Conservation (phyloP, 2,113 vertebrate genomes). For the Aptenodytes forsteri region DNA sequence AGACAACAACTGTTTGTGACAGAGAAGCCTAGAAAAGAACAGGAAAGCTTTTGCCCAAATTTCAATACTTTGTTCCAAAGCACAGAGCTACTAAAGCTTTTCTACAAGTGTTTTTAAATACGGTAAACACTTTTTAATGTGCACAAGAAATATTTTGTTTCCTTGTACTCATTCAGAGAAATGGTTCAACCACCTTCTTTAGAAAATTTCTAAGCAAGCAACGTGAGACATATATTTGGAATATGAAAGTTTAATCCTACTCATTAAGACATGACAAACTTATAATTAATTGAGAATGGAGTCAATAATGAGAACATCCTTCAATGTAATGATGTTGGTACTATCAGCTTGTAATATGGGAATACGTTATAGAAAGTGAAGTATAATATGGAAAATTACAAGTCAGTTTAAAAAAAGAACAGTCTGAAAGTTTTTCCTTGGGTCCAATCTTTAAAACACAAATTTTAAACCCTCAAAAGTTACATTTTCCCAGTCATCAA, state of each 20-base stretch:
- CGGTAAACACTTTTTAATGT: background rate
- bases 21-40: background rate
- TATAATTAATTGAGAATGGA: constrained; percentile 55
- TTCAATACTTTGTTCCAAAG: background rate
- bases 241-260: constrained; percentile 53
- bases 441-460: background rate
- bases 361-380: background rate
- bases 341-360: constrained; percentile 15
- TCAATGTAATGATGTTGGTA: constrained; percentile 46
- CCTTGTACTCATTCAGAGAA: background rate
- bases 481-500: background rate
- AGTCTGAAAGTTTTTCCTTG: background rate
- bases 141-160: background rate
- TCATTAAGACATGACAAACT: constrained; percentile 51
- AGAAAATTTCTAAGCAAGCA: constrained; percentile 7
- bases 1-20: background rate
- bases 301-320: constrained; percentile 52
- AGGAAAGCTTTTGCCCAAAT: background rate
- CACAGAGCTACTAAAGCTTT: background rate
- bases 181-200: background rate
- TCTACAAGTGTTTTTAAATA: background rate
- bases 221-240: background rate
- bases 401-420: background rate
- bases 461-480: background rate
- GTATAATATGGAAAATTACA: background rate